These are phyloP conservation scores for Hylaeus anthracinus DNA, from an alignment of 1,140 invertebrate species.

Conservation along the genomic window DNA sequence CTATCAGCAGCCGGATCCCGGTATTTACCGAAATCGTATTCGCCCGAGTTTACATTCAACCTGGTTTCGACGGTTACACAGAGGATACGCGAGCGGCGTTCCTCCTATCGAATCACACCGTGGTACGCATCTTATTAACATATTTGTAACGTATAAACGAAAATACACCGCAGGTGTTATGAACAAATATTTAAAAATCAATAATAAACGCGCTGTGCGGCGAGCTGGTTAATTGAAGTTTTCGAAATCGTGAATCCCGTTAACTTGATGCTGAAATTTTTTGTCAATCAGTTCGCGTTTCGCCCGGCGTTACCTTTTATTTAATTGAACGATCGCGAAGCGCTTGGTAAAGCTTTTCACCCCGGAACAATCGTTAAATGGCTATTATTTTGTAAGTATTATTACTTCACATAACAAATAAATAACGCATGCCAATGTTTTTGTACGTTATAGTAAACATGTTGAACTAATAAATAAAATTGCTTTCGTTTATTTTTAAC, in stretches of 20 bases:
- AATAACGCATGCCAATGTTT: no score
- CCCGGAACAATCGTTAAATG: no score
- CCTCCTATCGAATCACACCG: constrained; percentile 48
- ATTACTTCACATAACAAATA: no score
- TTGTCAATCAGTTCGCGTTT: neutral
- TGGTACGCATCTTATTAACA: constrained; percentile 37
- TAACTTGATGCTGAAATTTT: neutral
- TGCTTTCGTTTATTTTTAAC: no score
- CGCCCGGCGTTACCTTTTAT: no score
- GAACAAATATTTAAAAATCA: constrained; percentile 49
- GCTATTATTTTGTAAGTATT: no score
- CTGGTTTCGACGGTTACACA: constrained; percentile 49
- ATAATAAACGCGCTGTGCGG: constrained; percentile 3
- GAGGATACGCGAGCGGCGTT: constrained; percentile 12
- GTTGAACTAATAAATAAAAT: no score
- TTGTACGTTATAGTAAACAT: no score
- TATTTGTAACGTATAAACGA: constrained; percentile 31
- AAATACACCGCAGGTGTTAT: constrained; percentile 15
- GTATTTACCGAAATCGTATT: constrained; percentile 63
- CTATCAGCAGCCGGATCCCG: constrained; percentile 44
- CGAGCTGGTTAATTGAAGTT: neutral
- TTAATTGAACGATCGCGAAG: no score
- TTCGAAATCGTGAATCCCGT: constrained; percentile 6
- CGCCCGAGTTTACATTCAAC: constrained; percentile 57
- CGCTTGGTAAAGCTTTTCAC: no score